Percentiles rank a stretch among this genome's conserved stretches.
Conservation (phyloP, 2,113 vertebrate genomes). For the Microcebus murinus region DNA sequence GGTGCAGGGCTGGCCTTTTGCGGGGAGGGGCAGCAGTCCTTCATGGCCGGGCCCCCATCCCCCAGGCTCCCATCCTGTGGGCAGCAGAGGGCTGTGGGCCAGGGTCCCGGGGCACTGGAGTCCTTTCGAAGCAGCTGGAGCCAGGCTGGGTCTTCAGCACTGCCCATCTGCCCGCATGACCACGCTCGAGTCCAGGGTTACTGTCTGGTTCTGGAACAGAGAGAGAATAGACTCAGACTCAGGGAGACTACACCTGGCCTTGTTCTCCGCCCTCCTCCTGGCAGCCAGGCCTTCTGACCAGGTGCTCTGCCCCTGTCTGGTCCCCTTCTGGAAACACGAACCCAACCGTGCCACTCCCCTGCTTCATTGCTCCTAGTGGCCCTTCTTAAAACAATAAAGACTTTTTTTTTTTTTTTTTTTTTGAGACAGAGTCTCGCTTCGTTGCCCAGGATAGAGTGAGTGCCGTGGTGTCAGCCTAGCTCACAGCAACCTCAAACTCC, state of each 20-base stretch:
- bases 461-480: no score
- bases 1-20: constrained; percentile 14
- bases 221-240: constrained; percentile 55
- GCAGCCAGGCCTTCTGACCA: not conserved
- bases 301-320: not conserved
- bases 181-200: constrained; percentile 67
- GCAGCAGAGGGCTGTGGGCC: constrained; percentile 65
- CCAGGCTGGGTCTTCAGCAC: constrained; percentile 82
- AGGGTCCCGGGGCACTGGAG: constrained; percentile 47
- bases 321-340: not conserved
- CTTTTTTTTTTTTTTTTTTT: not conserved
- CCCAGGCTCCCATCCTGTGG: constrained; percentile 71
- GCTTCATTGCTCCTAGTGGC: not conserved
- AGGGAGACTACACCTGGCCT: not conserved
- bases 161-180: constrained; percentile 78
- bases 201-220: constrained; percentile 79
- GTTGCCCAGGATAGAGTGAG: no score
- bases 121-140: constrained; percentile 77
- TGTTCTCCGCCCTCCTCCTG: no score
- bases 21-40: constrained; percentile 80
- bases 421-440: no score
- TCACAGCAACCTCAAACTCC: no score
- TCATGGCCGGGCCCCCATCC: constrained; percentile 76
- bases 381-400: not conserved
- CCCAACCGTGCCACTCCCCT: not conserved